Evolutionary conservation across 1,140 invertebrate species (phyloP).

Genomic region (Vanessa tameamea): DNA sequence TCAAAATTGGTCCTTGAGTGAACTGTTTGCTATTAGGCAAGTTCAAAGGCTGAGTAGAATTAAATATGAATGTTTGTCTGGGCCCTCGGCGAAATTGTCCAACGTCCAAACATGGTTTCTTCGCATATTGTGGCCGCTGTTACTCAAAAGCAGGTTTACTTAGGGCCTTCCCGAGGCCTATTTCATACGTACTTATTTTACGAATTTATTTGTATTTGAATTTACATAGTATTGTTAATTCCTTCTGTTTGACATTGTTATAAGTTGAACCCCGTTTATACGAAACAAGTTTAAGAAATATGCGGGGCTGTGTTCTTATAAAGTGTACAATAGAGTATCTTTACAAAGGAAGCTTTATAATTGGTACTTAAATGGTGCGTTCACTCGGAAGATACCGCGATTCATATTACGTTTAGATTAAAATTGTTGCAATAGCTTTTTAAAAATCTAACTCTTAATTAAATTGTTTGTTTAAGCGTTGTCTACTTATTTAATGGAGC

Average conservation of each 20-base stretch:
- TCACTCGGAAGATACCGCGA: slow-evolving; percentile 37
- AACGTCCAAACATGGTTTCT: slow-evolving; percentile 60
- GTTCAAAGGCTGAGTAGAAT: slow-evolving; percentile 62
- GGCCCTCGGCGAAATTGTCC: slow-evolving; percentile 60
- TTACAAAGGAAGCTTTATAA: slow-evolving; percentile 40
- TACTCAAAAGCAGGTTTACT: slow-evolving; percentile 63
- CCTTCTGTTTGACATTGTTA: slow-evolving; percentile 66
- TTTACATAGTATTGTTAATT: slow-evolving; percentile 73
- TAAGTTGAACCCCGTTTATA: slow-evolving; percentile 45
- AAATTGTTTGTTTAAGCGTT: slow-evolving; percentile 11
- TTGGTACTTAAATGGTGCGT: slow-evolving; percentile 39
- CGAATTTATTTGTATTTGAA: slow-evolving; percentile 46
- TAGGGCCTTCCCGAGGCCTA: slow-evolving; percentile 62
- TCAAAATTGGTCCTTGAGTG: slow-evolving; percentile 54
- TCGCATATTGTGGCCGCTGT: slow-evolving; percentile 58
- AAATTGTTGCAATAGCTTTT: slow-evolving; percentile 35
- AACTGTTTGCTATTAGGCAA: slow-evolving; percentile 59
- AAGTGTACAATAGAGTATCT: slow-evolving; percentile 34
- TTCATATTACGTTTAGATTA: slow-evolving; percentile 34
- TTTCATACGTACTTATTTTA: slow-evolving; percentile 55
- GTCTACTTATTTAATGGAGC: neutral
- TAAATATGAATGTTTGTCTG: slow-evolving; percentile 78
- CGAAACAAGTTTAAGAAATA: slow-evolving; percentile 47
- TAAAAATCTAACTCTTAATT: slow-evolving; percentile 28
- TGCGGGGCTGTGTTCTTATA: slow-evolving; percentile 37